Percentiles rank a stretch among this genome's conserved stretches.
Conservation (phyloP, 2,113 vertebrate species). For the Meleagris gallopavo region DNA sequence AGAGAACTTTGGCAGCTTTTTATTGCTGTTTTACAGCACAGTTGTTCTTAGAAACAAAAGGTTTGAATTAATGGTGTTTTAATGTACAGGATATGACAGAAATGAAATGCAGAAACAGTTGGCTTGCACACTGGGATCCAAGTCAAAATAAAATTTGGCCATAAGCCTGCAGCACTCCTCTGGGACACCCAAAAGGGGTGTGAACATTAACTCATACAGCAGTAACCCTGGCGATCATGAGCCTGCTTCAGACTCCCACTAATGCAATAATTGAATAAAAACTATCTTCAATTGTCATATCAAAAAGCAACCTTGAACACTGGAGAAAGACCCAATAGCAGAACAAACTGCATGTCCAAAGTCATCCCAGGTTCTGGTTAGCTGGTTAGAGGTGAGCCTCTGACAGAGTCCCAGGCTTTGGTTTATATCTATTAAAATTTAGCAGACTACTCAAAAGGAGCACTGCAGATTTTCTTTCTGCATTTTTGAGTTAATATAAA, state of each 20-base stretch:
- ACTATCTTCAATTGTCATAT: slow-evolving; percentile 24
- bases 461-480: background rate
- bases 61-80: slow-evolving; percentile 66
- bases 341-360: background rate
- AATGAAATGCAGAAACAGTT: slow-evolving; percentile 70
- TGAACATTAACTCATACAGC: slow-evolving; percentile 60
- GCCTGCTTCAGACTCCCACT: slow-evolving; percentile 47
- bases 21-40: slow-evolving; percentile 21
- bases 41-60: slow-evolving; percentile 68
- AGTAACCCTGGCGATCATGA: slow-evolving; percentile 18
- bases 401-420: background rate
- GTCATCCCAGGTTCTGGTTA: background rate
- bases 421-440: background rate
- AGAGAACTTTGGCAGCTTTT: slow-evolving; percentile 48
- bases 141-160: slow-evolving; percentile 65
- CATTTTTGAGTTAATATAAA: background rate
- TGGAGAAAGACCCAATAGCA: background rate
- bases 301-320: background rate
- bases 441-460: background rate
- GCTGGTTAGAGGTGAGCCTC: background rate
- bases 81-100: slow-evolving; percentile 70
- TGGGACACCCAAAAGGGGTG: slow-evolving; percentile 50
- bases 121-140: slow-evolving; percentile 54
- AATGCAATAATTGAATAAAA: slow-evolving; percentile 63
- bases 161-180: slow-evolving; percentile 23